Evolutionary conservation across 2,888 invertebrate species (phyloP).

Genomic region (Lymantria dispar): DNA sequence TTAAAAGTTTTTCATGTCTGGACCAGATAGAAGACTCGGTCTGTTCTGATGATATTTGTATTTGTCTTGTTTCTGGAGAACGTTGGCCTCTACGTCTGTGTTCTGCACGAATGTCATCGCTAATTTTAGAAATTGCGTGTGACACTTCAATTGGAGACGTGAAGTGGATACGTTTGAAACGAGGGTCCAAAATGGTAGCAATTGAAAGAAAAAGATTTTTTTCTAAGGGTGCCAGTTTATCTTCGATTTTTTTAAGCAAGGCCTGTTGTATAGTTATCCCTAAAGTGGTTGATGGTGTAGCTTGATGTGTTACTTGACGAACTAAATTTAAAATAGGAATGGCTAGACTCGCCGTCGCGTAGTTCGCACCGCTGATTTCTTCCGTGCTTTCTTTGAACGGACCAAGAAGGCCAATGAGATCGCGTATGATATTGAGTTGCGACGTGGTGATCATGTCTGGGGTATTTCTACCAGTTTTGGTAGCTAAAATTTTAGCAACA

Average conservation of each 20-base stretch:
- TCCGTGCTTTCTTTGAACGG: slow-evolving; percentile 23
- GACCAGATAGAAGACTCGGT: slow-evolving; percentile 5
- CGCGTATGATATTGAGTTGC: not conserved
- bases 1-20: slow-evolving; percentile 12
- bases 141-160: slow-evolving; percentile 21
- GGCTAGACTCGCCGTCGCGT: slow-evolving; percentile 29
- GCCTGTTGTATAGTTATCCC: slow-evolving; percentile 9
- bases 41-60: not conserved
- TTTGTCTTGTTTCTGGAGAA: slow-evolving; percentile 4
- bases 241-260: slow-evolving; percentile 9
- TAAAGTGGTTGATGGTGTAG: slow-evolving; percentile 15
- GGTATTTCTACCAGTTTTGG: slow-evolving; percentile 13
- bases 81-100: slow-evolving; percentile 21
- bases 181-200: slow-evolving; percentile 12
- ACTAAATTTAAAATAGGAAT: slow-evolving; percentile 25
- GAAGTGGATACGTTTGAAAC: slow-evolving; percentile 29
- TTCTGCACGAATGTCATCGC: slow-evolving; percentile 19
- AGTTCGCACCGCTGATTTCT: slow-evolving; percentile 32
- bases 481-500: slow-evolving; percentile 29
- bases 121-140: slow-evolving; percentile 22
- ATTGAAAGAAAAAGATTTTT: not conserved
- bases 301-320: slow-evolving; percentile 20
- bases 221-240: slow-evolving; percentile 15
- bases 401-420: not conserved
- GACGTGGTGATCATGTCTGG: slow-evolving; percentile 26